phyloP scores from a whole-genome alignment of 2,797 vertebrate genomes.

The Notoglanidium macrostoma region DNA sequence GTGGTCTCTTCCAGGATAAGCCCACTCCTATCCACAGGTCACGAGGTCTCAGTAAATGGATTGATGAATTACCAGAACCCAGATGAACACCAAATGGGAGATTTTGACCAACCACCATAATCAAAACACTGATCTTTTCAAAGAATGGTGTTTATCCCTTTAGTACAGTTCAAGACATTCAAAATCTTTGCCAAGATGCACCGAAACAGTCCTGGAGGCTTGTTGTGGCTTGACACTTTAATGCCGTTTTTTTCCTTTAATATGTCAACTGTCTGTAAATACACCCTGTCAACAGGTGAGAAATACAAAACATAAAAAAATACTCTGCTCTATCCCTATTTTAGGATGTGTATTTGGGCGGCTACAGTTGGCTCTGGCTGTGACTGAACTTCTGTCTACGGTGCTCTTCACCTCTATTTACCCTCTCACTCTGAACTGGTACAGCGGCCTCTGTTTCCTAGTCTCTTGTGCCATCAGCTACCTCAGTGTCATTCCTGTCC shows the following conservation, averaged over 20 bases:
- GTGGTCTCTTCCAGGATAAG: background rate
- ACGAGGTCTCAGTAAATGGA: background rate
- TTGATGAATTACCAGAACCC: background rate
- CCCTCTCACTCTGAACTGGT: constrained; percentile 58
- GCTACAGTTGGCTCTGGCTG: constrained; percentile 59
- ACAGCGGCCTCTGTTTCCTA: constrained; percentile 59
- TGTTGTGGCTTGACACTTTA: background rate
- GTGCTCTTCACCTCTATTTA: constrained; percentile 62
- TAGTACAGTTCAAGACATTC: background rate
- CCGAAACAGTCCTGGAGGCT: background rate
- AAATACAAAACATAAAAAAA: background rate
- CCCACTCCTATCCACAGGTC: background rate
- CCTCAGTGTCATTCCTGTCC: constrained; percentile 56
- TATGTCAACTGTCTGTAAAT: background rate
- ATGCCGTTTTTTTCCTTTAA: background rate
- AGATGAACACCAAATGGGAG: too few relatives aligned
- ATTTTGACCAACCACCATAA: background rate
- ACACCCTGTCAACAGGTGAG: background rate
- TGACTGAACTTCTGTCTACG: constrained; percentile 58
- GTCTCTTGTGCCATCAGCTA: constrained; percentile 61
- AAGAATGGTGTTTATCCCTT: background rate
- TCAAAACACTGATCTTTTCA: background rate
- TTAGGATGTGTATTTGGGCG: constrained; percentile 60
- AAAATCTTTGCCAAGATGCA: background rate
- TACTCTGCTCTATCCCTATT: constrained; percentile 19